These are phyloP conservation scores for Leptopilina clavipes DNA, from an alignment of 1,140 invertebrate species.

Conservation along the genomic window DNA sequence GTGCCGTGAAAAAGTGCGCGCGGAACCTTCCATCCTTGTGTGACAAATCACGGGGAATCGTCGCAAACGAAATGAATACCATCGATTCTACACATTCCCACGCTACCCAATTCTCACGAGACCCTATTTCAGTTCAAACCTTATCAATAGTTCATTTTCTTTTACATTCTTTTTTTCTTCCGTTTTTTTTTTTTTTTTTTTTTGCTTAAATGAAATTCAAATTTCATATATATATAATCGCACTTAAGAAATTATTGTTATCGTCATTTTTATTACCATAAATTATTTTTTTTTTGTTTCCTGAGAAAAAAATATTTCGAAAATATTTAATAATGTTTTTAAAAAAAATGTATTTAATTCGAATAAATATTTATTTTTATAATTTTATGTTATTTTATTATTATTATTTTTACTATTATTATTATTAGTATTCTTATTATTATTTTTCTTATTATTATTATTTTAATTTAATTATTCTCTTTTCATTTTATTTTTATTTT, in stretches of 20 bases:
- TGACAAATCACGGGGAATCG: conserved; percentile 9
- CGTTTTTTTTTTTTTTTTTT: not conserved
- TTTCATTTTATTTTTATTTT: no score
- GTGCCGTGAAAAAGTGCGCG: not conserved
- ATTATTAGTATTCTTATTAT: no score
- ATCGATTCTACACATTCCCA: conserved; percentile 13
- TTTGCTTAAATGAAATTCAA: not conserved
- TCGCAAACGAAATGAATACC: conserved; percentile 12
- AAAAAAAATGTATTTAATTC: no score
- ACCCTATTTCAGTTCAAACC: conserved; percentile 8
- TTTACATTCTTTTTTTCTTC: not conserved
- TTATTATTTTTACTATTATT: no score
- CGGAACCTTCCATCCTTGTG: conserved; percentile 17
- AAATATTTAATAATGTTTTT: no score
- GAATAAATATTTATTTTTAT: no score
- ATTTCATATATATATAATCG: not conserved
- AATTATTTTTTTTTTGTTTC: no score
- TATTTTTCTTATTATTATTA: no score
- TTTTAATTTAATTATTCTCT: no score
- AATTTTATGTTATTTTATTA: no score
- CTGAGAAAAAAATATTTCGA: no score
- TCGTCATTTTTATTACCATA: no score
- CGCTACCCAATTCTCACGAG: conserved; percentile 30
- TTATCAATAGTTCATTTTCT: conserved; percentile 15
- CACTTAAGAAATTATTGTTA: not conserved